phyloP scores from a whole-genome alignment of 2,113 vertebrate species.

The Hydrochoerus hydrochaeris region DNA sequence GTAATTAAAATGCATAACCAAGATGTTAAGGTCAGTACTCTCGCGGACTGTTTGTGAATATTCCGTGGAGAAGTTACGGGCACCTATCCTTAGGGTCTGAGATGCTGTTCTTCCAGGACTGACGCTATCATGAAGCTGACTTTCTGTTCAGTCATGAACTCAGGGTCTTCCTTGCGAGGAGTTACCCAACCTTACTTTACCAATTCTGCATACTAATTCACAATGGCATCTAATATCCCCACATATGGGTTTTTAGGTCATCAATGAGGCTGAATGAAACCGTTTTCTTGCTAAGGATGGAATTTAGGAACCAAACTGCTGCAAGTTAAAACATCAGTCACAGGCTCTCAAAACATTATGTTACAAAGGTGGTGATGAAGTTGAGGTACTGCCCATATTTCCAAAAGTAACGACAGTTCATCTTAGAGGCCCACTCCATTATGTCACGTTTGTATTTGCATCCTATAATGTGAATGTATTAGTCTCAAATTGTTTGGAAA shows the following conservation, averaged over 20 bases:
- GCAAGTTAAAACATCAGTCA: conserved; percentile 74
- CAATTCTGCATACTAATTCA: not conserved
- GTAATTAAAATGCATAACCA: not conserved
- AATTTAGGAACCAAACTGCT: conserved; percentile 74
- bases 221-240: not conserved
- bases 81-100: not conserved
- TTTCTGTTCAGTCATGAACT: not conserved
- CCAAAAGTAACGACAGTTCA: conserved; percentile 86
- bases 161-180: not conserved
- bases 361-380: conserved; percentile 85
- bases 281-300: conserved; percentile 69
- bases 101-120: not conserved
- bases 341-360: conserved; percentile 79
- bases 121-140: not conserved
- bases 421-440: conserved; percentile 85
- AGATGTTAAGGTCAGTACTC: not conserved
- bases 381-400: conserved; percentile 84
- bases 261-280: conserved; percentile 69
- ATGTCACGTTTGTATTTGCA: conserved; percentile 87
- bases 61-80: not conserved
- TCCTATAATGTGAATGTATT: conserved; percentile 87
- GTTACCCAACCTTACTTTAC: not conserved
- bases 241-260: conserved; percentile 49
- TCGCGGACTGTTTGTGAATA: not conserved
- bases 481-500: conserved; percentile 85